phyloP scores from a whole-genome alignment of 2,113 vertebrate genomes.

The Puntigrus tetrazona region DNA sequence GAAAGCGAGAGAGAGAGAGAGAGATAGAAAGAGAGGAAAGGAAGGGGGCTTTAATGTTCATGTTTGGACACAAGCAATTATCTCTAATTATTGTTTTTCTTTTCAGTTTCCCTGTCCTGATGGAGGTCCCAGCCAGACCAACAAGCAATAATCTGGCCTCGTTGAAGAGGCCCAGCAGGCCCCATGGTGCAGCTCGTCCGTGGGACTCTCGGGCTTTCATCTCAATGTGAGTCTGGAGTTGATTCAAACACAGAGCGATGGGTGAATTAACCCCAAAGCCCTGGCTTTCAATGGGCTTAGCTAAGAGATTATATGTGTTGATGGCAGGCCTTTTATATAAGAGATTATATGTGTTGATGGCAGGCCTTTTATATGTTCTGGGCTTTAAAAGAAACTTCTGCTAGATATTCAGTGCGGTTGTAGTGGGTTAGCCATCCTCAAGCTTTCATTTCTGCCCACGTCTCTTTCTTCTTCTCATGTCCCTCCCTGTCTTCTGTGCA shows the following conservation, averaged over 20 bases:
- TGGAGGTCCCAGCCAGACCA: constrained; percentile 92
- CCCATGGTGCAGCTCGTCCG: constrained; percentile 79
- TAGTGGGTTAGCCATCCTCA: constrained; percentile 58
- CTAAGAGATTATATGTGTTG: constrained; percentile 99
- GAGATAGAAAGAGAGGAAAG: constrained; percentile 51
- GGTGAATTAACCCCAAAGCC: constrained; percentile 98
- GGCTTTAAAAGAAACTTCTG: constrained; percentile 86
- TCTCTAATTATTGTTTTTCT: constrained; percentile 99
- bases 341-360: constrained; percentile 99
- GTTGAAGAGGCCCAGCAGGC: constrained; percentile 88
- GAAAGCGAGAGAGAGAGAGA: constrained; percentile 62
- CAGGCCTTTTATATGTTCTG: constrained; percentile 88
- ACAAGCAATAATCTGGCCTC: constrained; percentile 94
- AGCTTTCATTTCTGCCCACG: constrained; percentile 26
- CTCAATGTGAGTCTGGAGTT: constrained; percentile 98
- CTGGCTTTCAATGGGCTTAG: constrained; percentile 95
- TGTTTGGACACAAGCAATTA: constrained; percentile 99
- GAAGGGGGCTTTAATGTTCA: constrained; percentile 90
- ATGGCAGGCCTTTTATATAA: constrained; percentile 93
- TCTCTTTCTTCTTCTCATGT: neutral
- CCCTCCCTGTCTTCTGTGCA: neutral
- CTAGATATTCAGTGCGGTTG: constrained; percentile 88
- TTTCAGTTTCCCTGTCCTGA: constrained; percentile 97
- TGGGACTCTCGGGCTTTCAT: constrained; percentile 90
- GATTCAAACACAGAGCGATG: constrained; percentile 99